Evolutionary conservation across 2,888 invertebrate genomes (phyloP), one percentile per base, ranked within the genome.

Genomic region (Panopea generosa): DNA sequence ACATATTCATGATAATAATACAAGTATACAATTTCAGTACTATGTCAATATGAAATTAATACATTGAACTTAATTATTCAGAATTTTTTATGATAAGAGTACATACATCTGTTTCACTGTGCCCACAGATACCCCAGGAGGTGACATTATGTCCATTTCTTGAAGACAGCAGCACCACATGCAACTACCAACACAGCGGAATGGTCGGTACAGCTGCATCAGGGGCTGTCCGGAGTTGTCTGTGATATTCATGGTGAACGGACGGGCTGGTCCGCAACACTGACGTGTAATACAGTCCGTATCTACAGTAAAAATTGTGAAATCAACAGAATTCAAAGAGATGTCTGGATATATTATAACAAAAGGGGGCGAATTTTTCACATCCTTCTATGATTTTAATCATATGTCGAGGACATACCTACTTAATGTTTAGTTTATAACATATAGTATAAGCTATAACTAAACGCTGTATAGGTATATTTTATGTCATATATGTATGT

Each of bases 231-330:
- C 95, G 84, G 94, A 95, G 91, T 95, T 95, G 91, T 98, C 98
- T 89, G 96, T 94, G 74, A 98, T 95, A 93, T 95, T 96, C 95
- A 98, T 96, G 83, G 96, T 96, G 90, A 98, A 98, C 2, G 96
- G 96, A 45, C 97, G 95, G 68, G 94, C 92, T 0, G 96, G 95
- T 0, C 98, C 98, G 87, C 96, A 96, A 89, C 96, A 96, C 90
- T 96, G 96, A 87, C 98, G 94, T 0, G 96, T 96, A 87, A 96
- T 96, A 89, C 97, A 96, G 91, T 96, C 96, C 62, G 96, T 96
- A 77, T 97, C 96, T 92, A 33, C 33, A 33, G 33, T n/a, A n/a
- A n/a, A n/a, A n/a, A n/a, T n/a, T n/a, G n/a, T 68, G 14, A 82
- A 77, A 61, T 40, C 22, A 71, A 52, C 4, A 33, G 47, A 14